phyloP scores from a whole-genome alignment of 1,140 invertebrate genomes.

The Meloidogyne hapla region DNA sequence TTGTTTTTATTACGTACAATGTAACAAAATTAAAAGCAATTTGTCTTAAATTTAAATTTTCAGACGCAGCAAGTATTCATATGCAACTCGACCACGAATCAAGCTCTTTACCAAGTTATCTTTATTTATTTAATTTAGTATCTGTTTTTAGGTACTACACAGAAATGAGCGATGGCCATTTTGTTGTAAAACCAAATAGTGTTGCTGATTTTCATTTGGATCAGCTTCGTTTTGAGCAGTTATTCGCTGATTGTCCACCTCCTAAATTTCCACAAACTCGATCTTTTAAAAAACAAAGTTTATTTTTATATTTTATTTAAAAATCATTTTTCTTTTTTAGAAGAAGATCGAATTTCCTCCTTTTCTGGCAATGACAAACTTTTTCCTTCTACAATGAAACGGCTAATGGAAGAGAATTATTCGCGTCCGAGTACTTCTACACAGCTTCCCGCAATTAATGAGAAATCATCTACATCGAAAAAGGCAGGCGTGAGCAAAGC shows the following conservation, averaged over 20 bases:
- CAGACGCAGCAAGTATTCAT: constrained; percentile 13
- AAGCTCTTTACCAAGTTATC: constrained; percentile 22
- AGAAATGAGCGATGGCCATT: constrained; percentile 9
- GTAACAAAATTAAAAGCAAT: too few relatives aligned
- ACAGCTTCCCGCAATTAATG: neutral
- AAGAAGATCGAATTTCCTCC: too few relatives aligned
- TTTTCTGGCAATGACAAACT: too few relatives aligned
- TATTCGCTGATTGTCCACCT: constrained; percentile 30
- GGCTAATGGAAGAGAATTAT: neutral
- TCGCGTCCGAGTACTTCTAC: neutral
- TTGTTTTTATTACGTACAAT: too few relatives aligned
- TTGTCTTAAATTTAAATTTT: neutral
- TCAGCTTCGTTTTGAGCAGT: constrained; percentile 4
- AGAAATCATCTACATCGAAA: neutral
- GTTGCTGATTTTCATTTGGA: constrained; percentile 26
- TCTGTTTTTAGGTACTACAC: constrained; percentile 21
- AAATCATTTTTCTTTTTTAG: too few relatives aligned
- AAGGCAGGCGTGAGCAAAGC: constrained; percentile 1
- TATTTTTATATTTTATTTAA: too few relatives aligned
- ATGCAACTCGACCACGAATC: constrained; percentile 21
- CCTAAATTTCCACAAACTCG: constrained; percentile 30
- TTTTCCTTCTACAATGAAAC: too few relatives aligned
- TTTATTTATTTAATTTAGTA: neutral
- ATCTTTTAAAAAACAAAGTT: neutral
- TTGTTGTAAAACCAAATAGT: constrained; percentile 1